phyloP scores from a whole-genome alignment of 2,888 invertebrate genomes.

The Sarcophaga variegata region DNA sequence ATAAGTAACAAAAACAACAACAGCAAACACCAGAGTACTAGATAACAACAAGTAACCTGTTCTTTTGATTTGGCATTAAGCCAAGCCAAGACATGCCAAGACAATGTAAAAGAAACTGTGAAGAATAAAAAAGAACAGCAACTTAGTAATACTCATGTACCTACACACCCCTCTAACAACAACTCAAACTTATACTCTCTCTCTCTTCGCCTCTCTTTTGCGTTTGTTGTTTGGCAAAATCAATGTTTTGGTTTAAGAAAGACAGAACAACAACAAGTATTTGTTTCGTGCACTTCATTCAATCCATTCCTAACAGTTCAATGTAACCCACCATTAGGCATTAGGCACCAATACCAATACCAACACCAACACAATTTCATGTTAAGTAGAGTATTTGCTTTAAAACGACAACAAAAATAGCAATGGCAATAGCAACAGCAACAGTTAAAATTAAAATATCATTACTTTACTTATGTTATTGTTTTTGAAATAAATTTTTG shows the following conservation, averaged over 20 bases:
- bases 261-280: not conserved
- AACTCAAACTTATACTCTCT: not conserved
- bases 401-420: too few species aligned
- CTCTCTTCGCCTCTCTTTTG: not conserved
- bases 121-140: not conserved
- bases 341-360: too few species aligned
- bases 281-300: not conserved
- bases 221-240: not conserved
- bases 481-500: too few species aligned
- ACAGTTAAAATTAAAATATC: too few species aligned
- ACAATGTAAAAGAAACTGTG: constrained; percentile 22
- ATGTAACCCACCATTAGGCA: too few species aligned
- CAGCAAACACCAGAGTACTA: not conserved
- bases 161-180: not conserved
- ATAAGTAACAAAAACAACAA: not conserved
- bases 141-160: not conserved
- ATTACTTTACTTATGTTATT: too few species aligned
- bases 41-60: constrained; percentile 57
- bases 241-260: not conserved
- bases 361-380: too few species aligned
- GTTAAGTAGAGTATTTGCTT: too few species aligned
- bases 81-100: constrained; percentile 54
- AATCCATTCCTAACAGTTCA: too few species aligned
- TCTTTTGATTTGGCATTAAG: constrained; percentile 68
- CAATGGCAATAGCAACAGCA: too few species aligned